These are phyloP conservation scores for Synanceia verrucosa DNA, from an alignment of 2,797 vertebrate genomes.

Conservation along the genomic window DNA sequence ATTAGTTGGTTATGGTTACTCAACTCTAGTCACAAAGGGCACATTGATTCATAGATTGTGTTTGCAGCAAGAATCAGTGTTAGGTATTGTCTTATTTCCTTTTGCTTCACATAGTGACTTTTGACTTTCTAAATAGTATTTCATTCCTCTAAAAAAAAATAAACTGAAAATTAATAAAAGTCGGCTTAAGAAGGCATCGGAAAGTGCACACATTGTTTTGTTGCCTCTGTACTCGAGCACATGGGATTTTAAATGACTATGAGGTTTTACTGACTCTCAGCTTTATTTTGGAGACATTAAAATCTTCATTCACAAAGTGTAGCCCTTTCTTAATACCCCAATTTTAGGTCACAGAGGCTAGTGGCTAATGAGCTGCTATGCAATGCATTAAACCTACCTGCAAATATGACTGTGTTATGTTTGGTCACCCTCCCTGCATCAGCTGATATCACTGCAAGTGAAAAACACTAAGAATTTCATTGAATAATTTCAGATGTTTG, in stretches of 20 bases:
- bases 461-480: neutral
- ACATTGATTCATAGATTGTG: neutral
- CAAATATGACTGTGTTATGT: neutral
- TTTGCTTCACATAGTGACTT: neutral
- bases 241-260: neutral
- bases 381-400: neutral
- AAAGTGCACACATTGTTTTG: neutral
- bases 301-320: neutral
- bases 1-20: neutral
- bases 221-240: neutral
- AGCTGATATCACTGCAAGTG: slow-evolving; percentile 2
- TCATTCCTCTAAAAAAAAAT: neutral
- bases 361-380: neutral
- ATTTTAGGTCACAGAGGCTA: neutral
- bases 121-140: neutral
- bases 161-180: slow-evolving; percentile 5
- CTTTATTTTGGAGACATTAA: neutral
- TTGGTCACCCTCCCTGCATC: neutral
- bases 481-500: slow-evolving; percentile 24
- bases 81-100: neutral
- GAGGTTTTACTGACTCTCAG: neutral
- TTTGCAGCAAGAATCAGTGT: neutral
- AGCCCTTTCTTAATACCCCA: neutral
- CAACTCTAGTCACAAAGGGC: neutral
- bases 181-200: neutral